Base-by-base conservation (phyloP, 2,797 vertebrate species). In the Eulemur albifrons region DNA sequence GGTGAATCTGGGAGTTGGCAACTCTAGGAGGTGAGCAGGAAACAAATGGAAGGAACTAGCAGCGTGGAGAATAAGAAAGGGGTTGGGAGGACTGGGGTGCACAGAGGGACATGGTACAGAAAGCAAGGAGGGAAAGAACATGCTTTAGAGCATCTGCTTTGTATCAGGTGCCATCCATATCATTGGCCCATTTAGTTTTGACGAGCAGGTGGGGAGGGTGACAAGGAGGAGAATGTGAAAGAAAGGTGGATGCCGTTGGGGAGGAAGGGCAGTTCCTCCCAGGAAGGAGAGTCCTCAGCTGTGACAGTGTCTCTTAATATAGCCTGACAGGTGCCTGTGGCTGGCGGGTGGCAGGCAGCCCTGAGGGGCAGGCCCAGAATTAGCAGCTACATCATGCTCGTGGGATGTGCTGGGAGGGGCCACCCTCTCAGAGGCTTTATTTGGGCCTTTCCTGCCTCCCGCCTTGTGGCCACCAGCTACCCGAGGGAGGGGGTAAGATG, bases 281-380 rank as follows among this genome's bases (percentile, higher is more conserved):
- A 67, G 93, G 76, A 97, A 97, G 80, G 93, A 94, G 96, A 97
- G 97, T 90, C 95, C 93, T 97, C 95, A 85, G 95, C 94, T 97
- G 91, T 97, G 97, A 97, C 97, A 96, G 54, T 88, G 86, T 96
- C 97, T 97, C 97, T 98, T 97, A 98, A 98, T 98, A 98, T 98
- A 98, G 97, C 96, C 97, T 95, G 96, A 97, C 97, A 98, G 97
- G 97, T 98, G 97, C 96, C 90, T 93, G 95, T 95, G 96, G 97
- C 97, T 98, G 97, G 97, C 97, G 95, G 95, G 96, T 94, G 93
- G 96, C 96, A 92, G 94, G 97, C 96, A 1, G 96, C 97, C 97
- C 97, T 93, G 88, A 97, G 96, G 95, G 97, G 97, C 95, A 97
- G 97, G 96, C 87, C 95, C 96, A 97, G 97, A 98, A 97, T 98